phyloP scores from a whole-genome alignment of 2,113 vertebrate species.

The Gallinago jamesoni region DNA sequence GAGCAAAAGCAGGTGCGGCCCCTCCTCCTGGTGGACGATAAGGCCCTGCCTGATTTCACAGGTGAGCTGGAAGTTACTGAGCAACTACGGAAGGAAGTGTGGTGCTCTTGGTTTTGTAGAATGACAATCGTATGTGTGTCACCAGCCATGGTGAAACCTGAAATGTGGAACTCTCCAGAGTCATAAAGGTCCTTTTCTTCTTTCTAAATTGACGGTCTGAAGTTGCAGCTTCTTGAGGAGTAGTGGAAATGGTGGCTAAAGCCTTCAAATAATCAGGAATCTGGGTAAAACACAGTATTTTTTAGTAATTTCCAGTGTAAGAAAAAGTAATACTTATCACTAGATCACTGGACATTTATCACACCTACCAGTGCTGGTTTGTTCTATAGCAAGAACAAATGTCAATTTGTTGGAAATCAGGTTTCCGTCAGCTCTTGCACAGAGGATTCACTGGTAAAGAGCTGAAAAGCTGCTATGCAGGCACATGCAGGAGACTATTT shows the following conservation, averaged over 20 bases:
- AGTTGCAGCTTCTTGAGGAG: neutral
- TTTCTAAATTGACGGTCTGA: neutral
- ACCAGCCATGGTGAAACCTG: neutral
- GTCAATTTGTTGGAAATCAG: neutral
- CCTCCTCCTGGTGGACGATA: conserved; percentile 88
- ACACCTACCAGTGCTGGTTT: neutral
- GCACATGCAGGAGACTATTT: neutral
- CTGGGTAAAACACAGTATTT: neutral
- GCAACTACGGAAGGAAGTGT: fast-evolving
- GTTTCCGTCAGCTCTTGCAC: neutral
- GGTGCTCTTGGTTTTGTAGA: neutral
- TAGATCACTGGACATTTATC: neutral
- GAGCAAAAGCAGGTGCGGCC: conserved; percentile 86
- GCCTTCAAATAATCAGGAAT: neutral
- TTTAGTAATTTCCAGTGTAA: neutral
- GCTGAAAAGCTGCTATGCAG: neutral
- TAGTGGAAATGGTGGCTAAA: neutral
- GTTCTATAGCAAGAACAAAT: neutral
- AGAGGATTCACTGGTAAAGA: neutral
- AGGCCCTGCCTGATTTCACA: conserved; percentile 88
- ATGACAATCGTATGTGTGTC: fast-evolving
- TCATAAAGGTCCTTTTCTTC: neutral
- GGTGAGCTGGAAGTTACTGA: conserved; percentile 71
- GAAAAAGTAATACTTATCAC: neutral
- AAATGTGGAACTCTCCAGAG: neutral